These are phyloP conservation scores for Zeugodacus cucurbitae DNA, from an alignment of 1,140 invertebrate genomes.

Conservation along the genomic window DNA sequence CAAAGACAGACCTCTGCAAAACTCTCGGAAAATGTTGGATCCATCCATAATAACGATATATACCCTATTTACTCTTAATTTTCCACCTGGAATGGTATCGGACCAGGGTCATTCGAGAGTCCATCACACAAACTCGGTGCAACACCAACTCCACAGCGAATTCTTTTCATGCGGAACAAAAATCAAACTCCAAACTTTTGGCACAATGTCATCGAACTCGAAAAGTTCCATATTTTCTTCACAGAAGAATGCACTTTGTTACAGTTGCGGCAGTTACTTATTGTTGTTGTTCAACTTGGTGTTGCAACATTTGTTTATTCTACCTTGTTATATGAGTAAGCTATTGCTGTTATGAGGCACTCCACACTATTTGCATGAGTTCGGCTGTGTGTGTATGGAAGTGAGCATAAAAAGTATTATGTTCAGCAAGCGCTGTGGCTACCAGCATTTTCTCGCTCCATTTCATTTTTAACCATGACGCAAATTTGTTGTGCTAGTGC, in stretches of 20 bases:
- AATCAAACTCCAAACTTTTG: neutral
- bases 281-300: neutral
- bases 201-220: neutral
- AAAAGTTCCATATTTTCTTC: slow-evolving; percentile 11
- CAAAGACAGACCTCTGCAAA: no score
- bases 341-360: neutral
- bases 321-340: neutral
- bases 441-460: slow-evolving; percentile 38
- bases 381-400: neutral
- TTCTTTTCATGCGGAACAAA: neutral
- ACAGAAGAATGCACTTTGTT: slow-evolving; percentile 5
- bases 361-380: neutral
- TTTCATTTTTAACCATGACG: slow-evolving; percentile 34
- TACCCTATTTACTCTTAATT: no score
- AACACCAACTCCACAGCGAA: no score
- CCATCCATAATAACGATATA: no score
- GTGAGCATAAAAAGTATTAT: slow-evolving; percentile 7
- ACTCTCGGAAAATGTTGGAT: no score
- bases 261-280: neutral
- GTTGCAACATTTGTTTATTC: slow-evolving; percentile 37
- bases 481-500: slow-evolving; percentile 30
- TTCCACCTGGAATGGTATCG: no score
- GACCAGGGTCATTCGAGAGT: no score
- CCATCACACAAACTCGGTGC: no score
- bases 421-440: slow-evolving; percentile 7